Conservation (phyloP, 2,113 vertebrate species). For the Salvelinus namaycush region DNA sequence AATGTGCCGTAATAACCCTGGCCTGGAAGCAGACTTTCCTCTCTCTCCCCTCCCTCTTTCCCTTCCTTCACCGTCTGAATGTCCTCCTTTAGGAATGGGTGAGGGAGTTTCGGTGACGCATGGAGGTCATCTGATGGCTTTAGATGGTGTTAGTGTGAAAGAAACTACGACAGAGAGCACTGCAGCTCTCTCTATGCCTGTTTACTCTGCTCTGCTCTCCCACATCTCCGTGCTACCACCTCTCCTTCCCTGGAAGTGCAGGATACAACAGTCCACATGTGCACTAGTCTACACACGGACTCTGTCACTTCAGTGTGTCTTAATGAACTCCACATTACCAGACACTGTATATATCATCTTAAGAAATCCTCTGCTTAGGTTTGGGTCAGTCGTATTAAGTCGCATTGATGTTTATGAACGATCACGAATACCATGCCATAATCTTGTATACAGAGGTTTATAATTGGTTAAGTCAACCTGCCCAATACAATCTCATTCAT, state of each 20-base stretch:
- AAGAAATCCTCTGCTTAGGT: not conserved
- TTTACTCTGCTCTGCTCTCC: slow-evolving; percentile 33
- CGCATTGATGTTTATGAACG: too few species aligned
- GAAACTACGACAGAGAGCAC: slow-evolving; percentile 50
- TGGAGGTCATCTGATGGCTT: not conserved
- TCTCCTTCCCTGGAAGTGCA: not conserved
- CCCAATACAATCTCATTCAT: too few species aligned
- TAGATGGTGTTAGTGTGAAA: slow-evolving; percentile 42
- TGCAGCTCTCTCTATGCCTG: slow-evolving; percentile 40
- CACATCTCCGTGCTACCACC: not conserved
- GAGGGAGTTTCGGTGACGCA: not conserved
- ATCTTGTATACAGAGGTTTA: too few species aligned
- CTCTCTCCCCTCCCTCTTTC: slow-evolving; percentile 34
- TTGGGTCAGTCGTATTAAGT: too few species aligned
- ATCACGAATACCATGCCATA: too few species aligned
- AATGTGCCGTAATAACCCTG: slow-evolving; percentile 60
- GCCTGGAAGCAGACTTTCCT: slow-evolving; percentile 34
- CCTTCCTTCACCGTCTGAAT: slow-evolving; percentile 26
- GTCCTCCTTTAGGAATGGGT: slow-evolving; percentile 21
- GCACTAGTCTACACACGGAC: not conserved
- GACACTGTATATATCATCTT: too few species aligned
- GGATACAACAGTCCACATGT: not conserved
- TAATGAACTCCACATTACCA: slow-evolving; percentile 1
- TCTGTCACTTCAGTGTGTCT: slow-evolving; percentile 22
- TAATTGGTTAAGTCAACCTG: too few species aligned